Percentiles rank a stretch among this genome's conserved stretches.
These are phyloP conservation scores for Caligus rogercresseyi DNA, from an alignment of 1,140 invertebrate genomes.

Conservation along the genomic window DNA sequence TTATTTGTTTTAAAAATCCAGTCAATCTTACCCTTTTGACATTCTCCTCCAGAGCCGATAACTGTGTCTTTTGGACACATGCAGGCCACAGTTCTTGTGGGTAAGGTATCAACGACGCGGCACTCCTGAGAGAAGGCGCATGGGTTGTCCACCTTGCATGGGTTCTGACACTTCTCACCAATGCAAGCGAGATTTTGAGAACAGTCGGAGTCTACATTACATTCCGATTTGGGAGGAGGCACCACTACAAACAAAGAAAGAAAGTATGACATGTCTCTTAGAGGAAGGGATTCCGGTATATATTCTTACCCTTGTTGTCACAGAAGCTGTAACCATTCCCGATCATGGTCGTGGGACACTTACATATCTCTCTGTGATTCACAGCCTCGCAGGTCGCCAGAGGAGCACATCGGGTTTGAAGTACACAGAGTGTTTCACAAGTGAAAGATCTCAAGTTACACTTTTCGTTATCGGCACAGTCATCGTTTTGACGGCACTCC, in stretches of 20 bases:
- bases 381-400: not conserved
- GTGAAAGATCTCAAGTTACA: slow-evolving; percentile 12
- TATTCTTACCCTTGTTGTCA: not conserved
- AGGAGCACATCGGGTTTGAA: not conserved
- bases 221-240: slow-evolving; percentile 34
- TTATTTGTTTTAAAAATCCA: too few relatives aligned
- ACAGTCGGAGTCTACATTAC: slow-evolving; percentile 48
- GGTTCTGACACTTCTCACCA: slow-evolving; percentile 44
- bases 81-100: not conserved
- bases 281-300: not conserved
- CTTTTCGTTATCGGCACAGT: slow-evolving; percentile 11
- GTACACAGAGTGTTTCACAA: slow-evolving; percentile 20
- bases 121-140: slow-evolving; percentile 5
- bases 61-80: not conserved
- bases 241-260: not conserved
- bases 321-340: slow-evolving; percentile 25
- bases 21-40: not conserved
- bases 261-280: not conserved
- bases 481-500: slow-evolving; percentile 20
- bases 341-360: slow-evolving; percentile 32
- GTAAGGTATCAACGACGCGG: not conserved
- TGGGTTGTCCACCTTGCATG: slow-evolving; percentile 33
- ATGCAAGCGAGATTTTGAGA: slow-evolving; percentile 37
- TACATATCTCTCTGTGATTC: not conserved
- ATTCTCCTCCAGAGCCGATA: not conserved